Conservation (phyloP, 2,797 vertebrate species). For the Argya squamiceps region DNA sequence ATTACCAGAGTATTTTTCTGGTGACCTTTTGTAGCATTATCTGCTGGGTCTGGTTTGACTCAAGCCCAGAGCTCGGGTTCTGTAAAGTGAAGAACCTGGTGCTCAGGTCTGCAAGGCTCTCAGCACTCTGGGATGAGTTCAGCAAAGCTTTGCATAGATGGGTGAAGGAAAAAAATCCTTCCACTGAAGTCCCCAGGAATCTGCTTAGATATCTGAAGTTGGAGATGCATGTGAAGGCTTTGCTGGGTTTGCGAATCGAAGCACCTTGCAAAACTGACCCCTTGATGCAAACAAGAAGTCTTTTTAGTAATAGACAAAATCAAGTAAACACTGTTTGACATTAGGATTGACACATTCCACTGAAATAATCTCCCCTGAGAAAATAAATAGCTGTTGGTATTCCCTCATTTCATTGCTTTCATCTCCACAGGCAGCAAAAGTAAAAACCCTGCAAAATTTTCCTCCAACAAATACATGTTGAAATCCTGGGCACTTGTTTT, state of each 20-base stretch:
- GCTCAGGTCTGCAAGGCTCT: background rate
- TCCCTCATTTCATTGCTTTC: constrained; percentile 40
- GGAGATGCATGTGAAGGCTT: background rate
- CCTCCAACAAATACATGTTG: constrained; percentile 47
- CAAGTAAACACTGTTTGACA: constrained; percentile 11
- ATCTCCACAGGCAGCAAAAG: constrained; percentile 33
- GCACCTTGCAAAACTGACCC: constrained; percentile 30
- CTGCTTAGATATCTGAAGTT: background rate
- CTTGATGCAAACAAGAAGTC: constrained; percentile 34
- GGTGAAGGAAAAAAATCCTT: background rate
- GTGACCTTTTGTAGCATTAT: background rate
- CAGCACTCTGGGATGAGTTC: background rate
- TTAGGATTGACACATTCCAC: constrained; percentile 1
- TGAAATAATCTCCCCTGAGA: constrained; percentile 61
- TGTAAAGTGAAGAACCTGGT: background rate
- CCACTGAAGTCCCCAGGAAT: background rate
- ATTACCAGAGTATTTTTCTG: background rate
- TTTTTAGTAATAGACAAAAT: constrained; percentile 36
- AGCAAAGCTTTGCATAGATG: background rate
- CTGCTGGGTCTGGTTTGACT: background rate
- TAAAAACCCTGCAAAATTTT: background rate
- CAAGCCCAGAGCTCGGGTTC: background rate
- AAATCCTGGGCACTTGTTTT: constrained; percentile 59
- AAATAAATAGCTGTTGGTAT: constrained; percentile 37
- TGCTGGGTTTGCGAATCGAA: background rate